Conservation (phyloP, 2,113 vertebrate genomes). For the Fulica atra region DNA sequence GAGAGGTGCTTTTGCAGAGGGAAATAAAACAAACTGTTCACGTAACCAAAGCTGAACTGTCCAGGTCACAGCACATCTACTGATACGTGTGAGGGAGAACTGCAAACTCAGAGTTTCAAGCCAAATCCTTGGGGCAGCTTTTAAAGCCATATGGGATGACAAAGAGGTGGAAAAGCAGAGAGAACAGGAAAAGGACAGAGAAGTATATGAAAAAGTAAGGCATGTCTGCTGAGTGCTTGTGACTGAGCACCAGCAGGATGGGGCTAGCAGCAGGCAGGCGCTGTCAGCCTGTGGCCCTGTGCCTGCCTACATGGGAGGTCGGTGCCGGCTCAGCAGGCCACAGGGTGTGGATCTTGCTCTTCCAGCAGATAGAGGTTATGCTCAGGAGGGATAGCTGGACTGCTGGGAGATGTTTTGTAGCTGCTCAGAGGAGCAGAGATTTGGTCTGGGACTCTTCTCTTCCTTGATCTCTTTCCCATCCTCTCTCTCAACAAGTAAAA, state of each 20-base stretch:
- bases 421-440: background rate
- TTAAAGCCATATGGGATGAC: background rate
- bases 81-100: rapidly evolving
- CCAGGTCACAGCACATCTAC: background rate
- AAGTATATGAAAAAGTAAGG: background rate
- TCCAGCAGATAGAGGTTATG: background rate
- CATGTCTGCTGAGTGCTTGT: background rate
- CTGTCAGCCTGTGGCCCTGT: background rate
- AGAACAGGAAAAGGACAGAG: background rate
- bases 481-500: background rate
- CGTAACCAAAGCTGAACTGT: background rate
- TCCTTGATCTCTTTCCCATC: background rate
- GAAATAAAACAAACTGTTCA: rapidly evolving
- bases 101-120: background rate
- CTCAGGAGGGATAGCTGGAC: background rate
- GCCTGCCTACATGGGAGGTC: background rate
- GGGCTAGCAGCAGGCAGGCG: background rate
- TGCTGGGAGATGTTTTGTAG: background rate
- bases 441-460: background rate
- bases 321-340: background rate
- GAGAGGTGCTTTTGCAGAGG: background rate
- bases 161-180: background rate
- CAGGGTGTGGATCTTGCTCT: background rate
- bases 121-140: background rate
- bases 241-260: rapidly evolving